A percentile compares a stretch with the other conserved stretches of the same genome.
These are phyloP conservation scores for Schlechtendalia chinensis DNA, from an alignment of 1,140 invertebrate species.

Conservation along the genomic window DNA sequence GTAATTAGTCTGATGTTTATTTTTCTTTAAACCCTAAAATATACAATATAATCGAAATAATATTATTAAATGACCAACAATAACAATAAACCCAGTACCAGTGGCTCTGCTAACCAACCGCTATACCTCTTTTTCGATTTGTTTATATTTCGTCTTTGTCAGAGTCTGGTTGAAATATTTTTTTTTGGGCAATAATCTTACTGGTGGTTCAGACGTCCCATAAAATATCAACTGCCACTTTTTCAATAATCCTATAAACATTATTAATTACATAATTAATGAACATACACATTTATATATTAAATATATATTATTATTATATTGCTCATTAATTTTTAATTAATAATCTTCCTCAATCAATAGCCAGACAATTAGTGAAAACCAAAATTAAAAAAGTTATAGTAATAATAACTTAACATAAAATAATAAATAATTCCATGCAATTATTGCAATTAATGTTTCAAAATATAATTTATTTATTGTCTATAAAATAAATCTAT, in stretches of 20 bases:
- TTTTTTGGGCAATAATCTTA: constrained; percentile 62
- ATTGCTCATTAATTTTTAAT: no score
- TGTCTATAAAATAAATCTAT: no score
- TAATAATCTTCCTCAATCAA: no score
- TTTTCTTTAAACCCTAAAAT: neutral
- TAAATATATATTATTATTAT: no score
- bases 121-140: constrained; percentile 38
- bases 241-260: constrained; percentile 68
- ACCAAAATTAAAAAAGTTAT: no score
- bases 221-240: constrained; percentile 94
- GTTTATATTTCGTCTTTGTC: constrained; percentile 22
- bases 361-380: no score
- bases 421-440: no score
- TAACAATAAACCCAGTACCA: constrained; percentile 3
- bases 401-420: no score
- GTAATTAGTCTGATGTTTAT: neutral
- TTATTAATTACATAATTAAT: neutral
- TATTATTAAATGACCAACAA: neutral
- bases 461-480: no score
- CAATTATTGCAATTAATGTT: no score
- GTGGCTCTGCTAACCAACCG: neutral
- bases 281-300: no score
- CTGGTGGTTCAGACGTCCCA: constrained; percentile 81
- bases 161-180: neutral
- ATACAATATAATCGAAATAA: neutral